Percentiles rank a stretch among this genome's conserved stretches.
Evolutionary conservation across 2,797 vertebrate genomes (phyloP).

Genomic region (Danio jaintianensis): DNA sequence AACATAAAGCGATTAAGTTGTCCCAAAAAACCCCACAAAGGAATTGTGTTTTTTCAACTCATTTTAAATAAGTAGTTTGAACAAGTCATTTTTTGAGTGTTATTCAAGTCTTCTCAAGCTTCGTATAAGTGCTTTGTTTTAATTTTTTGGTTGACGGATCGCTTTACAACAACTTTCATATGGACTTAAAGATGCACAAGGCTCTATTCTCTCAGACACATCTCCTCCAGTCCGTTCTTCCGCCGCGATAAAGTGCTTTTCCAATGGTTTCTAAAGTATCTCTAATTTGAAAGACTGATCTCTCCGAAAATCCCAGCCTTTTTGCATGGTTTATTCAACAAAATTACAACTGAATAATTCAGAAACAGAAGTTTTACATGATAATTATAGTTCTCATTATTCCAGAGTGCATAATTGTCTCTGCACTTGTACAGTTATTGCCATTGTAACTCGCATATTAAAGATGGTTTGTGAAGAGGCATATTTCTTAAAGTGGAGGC

Average conservation of each 20-base stretch:
- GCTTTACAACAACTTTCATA: neutral
- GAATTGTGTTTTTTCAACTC: no score
- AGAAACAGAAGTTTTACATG: constrained; percentile 69
- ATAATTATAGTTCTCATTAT: constrained; percentile 71
- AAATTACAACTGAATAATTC: constrained; percentile 69
- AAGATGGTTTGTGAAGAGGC: constrained; percentile 62
- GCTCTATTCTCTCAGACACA: constrained; percentile 15
- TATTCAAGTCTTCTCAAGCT: neutral
- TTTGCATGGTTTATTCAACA: constrained; percentile 71
- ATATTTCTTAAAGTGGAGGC: constrained; percentile 41
- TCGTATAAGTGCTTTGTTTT: neutral
- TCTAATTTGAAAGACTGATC: constrained; percentile 60
- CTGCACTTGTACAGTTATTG: constrained; percentile 63
- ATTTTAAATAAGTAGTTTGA: no score
- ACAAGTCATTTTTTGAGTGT: no score
- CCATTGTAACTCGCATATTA: constrained; percentile 63
- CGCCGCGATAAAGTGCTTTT: constrained; percentile 34
- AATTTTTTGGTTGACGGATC: neutral
- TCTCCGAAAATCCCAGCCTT: constrained; percentile 59
- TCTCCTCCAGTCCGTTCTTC: constrained; percentile 18
- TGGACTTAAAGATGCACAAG: neutral
- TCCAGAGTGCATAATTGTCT: constrained; percentile 69
- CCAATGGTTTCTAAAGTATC: constrained; percentile 52
- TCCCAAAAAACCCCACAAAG: no score
- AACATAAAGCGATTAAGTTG: no score